Base-by-base conservation (phyloP, 2,797 vertebrate species). In the Halcyon badia region DNA sequence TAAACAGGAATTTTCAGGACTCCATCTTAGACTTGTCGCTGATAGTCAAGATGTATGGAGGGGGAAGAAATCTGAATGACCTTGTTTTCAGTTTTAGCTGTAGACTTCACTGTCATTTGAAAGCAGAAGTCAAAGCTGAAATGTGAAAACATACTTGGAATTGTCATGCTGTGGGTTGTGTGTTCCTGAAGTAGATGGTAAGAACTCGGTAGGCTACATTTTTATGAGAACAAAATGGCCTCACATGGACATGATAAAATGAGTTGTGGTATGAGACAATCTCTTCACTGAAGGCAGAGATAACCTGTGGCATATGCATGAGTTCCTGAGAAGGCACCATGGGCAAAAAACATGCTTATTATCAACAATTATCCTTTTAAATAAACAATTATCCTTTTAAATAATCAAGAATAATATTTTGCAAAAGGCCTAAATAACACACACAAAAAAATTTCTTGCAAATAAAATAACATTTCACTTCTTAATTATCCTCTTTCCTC, bases 51-150 rank as follows among this genome's bases (percentile, higher is more conserved):
- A 33, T 65, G 7, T n/a, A 25, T 10, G 33, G 46, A 89, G 17
- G 28, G 30, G 7, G 13, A 62, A 62, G 64, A 68, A 76, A 62
- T 51, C 33, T 8, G 58, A 54, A 65, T 57, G 30, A 46, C 51
- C 26, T 92, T 92, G 31, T 61, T 90, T 96, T 76, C 66, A 44
- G 1, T 79, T 75, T 68, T 61, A 88, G 9, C 37, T 68, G 77
- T 49, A 49, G 37, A 46, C 11, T 78, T 72, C 20, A 25, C 35
- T 86, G 72, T 68, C 41, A 58, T 57, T 49, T 89, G 46, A 51
- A 90, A 86, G 68, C 52, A 33, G 57, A 94, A 95, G 61, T 46
- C 61, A 65, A 96, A 84, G 62, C 30, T 46, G 58, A 66, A 78
- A 75, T 57, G n/a, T 61, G 83, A 89, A 93, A 65, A 68, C 25